Evolutionary conservation across 2,797 vertebrate species (phyloP).

Genomic region (Pristis pectinata): DNA sequence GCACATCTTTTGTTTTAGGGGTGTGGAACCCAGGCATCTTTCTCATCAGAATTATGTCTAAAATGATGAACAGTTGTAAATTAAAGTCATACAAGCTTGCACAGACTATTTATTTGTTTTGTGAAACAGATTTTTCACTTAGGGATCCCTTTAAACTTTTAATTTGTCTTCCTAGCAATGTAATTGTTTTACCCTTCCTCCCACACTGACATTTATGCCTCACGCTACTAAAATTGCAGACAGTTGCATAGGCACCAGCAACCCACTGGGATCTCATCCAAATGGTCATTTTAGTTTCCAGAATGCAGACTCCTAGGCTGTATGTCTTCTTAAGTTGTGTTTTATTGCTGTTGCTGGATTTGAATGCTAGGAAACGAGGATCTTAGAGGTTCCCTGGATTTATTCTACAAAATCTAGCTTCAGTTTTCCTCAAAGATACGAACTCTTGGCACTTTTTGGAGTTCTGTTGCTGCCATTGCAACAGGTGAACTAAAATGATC

Average conservation of each 20-base stretch:
- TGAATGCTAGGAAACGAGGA: neutral
- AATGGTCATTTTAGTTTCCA: neutral
- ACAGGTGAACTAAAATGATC: neutral
- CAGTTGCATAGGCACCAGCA: neutral
- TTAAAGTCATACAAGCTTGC: neutral
- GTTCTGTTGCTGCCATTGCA: neutral
- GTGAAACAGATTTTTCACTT: neutral
- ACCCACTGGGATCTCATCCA: neutral
- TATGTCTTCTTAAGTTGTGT: neutral
- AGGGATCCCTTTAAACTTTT: neutral
- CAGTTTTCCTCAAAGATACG: neutral
- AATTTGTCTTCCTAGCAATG: neutral
- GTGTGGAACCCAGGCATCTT: neutral
- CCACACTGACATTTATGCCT: neutral
- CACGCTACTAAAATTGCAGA: neutral
- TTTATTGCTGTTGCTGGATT: neutral
- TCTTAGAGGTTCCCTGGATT: neutral
- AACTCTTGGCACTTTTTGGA: neutral
- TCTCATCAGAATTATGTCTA: neutral
- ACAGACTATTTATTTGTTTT: neutral
- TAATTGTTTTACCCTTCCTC: neutral
- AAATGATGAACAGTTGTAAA: neutral
- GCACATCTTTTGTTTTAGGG: neutral
- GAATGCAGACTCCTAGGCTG: neutral
- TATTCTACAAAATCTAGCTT: neutral